phyloP scores from a whole-genome alignment of 2,797 vertebrate genomes.

The Rousettus madagascariensis region DNA sequence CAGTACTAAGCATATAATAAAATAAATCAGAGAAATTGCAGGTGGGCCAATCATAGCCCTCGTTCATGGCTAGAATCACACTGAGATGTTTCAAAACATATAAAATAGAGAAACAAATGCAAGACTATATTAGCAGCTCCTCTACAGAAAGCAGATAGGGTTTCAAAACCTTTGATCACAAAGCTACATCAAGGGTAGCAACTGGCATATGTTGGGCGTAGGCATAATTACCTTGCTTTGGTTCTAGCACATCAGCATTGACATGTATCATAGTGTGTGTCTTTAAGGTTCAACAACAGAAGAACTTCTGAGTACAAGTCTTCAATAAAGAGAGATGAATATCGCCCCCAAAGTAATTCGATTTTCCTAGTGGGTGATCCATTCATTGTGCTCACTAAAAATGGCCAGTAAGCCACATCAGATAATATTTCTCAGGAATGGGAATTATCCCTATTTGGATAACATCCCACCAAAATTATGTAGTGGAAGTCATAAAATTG shows the following conservation, averaged over 20 bases:
- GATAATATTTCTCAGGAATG: constrained; percentile 45
- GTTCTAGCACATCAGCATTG: neutral
- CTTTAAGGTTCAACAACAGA: constrained; percentile 31
- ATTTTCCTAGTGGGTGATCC: constrained; percentile 43
- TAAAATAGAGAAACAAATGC: neutral
- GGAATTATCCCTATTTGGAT: neutral
- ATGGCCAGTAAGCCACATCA: neutral
- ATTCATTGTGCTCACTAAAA: constrained; percentile 28
- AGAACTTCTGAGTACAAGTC: constrained; percentile 14
- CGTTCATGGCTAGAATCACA: neutral
- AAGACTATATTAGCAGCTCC: neutral
- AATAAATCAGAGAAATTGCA: neutral
- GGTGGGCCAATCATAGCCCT: neutral
- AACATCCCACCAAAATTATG: neutral
- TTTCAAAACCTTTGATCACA: constrained; percentile 29
- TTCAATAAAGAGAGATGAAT: constrained; percentile 24
- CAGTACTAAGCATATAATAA: neutral
- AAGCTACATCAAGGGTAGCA: neutral
- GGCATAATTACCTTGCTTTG: constrained; percentile 3
- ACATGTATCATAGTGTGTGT: neutral
- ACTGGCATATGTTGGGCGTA: neutral
- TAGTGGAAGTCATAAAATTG: neutral
- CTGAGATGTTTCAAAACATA: neutral
- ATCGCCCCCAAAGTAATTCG: constrained; percentile 16
- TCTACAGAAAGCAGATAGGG: neutral